Evolutionary conservation across 2,888 invertebrate genomes (phyloP).

Genomic region (Adineta ricciae): DNA sequence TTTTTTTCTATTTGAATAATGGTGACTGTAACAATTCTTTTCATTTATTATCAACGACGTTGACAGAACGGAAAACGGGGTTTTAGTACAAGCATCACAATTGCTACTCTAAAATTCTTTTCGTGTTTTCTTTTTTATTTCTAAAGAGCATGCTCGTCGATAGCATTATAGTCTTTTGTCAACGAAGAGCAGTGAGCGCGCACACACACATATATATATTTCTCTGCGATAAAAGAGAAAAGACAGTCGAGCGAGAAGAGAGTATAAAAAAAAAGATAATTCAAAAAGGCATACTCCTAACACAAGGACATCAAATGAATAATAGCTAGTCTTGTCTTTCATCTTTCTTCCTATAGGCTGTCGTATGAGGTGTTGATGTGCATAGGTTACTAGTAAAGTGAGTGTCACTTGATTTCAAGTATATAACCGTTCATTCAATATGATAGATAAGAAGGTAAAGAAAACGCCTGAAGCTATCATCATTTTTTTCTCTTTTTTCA

Average conservation of each 20-base stretch:
- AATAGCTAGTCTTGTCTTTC: slow-evolving; percentile 1
- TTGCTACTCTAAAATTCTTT: slow-evolving; percentile 13
- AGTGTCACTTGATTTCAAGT: slow-evolving; percentile 5
- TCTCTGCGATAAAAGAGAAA: background rate
- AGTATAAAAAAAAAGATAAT: slow-evolving; percentile 3
- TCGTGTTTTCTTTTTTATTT: slow-evolving; percentile 2
- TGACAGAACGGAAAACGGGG: slow-evolving; percentile 9
- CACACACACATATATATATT: background rate
- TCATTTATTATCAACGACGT: background rate
- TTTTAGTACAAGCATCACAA: background rate
- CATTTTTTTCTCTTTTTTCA: background rate
- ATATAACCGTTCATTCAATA: background rate
- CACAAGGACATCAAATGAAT: background rate
- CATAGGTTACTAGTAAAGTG: background rate
- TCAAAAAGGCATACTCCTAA: background rate
- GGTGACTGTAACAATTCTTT: background rate
- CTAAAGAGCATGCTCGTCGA: background rate
- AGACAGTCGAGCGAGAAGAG: slow-evolving; percentile 3
- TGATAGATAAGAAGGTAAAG: background rate
- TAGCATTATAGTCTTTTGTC: background rate
- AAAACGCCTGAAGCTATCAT: background rate
- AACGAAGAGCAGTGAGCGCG: background rate
- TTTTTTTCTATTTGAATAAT: background rate
- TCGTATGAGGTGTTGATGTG: background rate
- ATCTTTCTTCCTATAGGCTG: background rate